phyloP scores from a whole-genome alignment of 2,888 invertebrate genomes.

The Xanthostigma xanthostigma region DNA sequence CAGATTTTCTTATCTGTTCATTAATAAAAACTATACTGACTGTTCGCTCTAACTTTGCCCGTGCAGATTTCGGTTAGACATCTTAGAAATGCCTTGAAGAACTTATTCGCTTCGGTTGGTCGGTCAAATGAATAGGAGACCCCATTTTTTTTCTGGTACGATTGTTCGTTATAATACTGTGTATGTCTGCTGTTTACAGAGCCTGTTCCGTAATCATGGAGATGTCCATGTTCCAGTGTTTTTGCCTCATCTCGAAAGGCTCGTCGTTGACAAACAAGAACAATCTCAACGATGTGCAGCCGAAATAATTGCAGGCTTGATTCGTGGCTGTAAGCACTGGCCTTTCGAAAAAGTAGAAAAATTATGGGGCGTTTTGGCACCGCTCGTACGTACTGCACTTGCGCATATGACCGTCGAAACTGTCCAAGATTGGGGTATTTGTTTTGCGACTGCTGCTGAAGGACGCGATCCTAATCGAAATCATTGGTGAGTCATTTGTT shows the following conservation, averaged over 20 bases:
- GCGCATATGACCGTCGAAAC: conserved; percentile 57
- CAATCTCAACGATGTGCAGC: conserved; percentile 69
- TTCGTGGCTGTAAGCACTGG: conserved; percentile 78
- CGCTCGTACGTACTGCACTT: conserved; percentile 46
- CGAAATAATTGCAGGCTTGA: conserved; percentile 62
- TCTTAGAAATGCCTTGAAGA: too few species aligned
- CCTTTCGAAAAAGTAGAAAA: conserved; percentile 40
- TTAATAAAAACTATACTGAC: too few species aligned
- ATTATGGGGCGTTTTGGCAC: conserved; percentile 45
- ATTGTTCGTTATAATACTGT: neutral
- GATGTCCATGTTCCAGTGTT: conserved; percentile 45
- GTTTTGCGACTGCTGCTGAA: conserved; percentile 52
- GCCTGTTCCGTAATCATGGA: conserved; percentile 66
- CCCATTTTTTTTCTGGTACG: too few species aligned
- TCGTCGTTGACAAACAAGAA: conserved; percentile 55
- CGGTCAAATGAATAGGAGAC: too few species aligned
- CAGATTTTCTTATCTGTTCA: too few species aligned
- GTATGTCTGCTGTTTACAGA: conserved; percentile 23
- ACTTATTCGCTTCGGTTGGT: too few species aligned
- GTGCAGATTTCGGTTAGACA: too few species aligned
- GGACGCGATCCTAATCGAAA: conserved; percentile 55
- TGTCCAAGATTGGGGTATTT: conserved; percentile 53
- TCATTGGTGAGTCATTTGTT: conserved; percentile 19
- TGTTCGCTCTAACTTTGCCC: too few species aligned
- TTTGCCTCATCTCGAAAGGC: conserved; percentile 43